Base-by-base conservation (phyloP, 2,113 vertebrate genomes). In the Lepidothrix coronata region DNA sequence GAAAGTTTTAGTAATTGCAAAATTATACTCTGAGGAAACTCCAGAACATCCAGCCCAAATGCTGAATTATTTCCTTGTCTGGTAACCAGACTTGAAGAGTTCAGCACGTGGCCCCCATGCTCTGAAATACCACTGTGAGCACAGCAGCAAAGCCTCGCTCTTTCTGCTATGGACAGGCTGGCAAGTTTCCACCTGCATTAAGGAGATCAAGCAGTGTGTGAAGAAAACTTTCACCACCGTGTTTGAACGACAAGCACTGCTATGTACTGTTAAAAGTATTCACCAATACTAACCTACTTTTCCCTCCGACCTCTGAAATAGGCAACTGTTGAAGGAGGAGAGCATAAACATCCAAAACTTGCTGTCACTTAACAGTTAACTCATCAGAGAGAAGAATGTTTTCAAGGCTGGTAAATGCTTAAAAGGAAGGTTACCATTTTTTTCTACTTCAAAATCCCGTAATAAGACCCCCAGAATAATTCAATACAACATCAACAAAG, bases 61-160 rank as follows among this genome's bases (percentile, higher is more conserved):
- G 4, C 57, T 75, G 51, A 57, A 14, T 31, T 39, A 65, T 30
- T 92, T 81, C 41, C 54, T 52, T 3, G 1, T 6, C 22, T 19
- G 4, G 19, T 44, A 59, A 37, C 5, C 6, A 59, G 44, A 14
- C 28, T 41, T 30, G 41, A 82, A 37, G n/a, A 35, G 22, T 13
- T 74, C 55, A 51, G 51, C 14, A 5, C 0, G 0, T 12, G 49
- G 21, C 39, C n/a, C 33, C 12, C 5, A 1, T 3, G 9, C 39
- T 52, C 65, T 35, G 66, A 75, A 65, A 35, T 21, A 37, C 14
- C 20, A 48, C 43, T 10, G 21, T 4, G 19, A 49, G 51, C 18
- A 24, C 8, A 52, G 41, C 30, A 67, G 44, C 41, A 37, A 48
- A 74, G 37, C 55, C 51, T 66, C 3, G 0, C 11, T 61, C 17